These are phyloP conservation scores for Rhinogobius similis DNA, from an alignment of 2,113 vertebrate genomes.

Conservation along the genomic window DNA sequence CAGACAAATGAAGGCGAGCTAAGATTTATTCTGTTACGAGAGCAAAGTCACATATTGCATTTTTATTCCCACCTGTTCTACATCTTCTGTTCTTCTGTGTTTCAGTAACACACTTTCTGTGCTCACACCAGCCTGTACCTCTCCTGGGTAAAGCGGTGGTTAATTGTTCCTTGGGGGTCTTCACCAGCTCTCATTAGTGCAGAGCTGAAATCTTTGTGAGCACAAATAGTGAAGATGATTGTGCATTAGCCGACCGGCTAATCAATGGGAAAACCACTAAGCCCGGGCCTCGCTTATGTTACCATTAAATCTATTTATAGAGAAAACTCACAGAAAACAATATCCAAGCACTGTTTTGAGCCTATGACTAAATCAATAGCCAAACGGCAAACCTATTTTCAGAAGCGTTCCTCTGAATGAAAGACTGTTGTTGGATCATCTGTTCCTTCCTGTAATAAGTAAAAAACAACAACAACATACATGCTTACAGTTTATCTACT, in stretches of 20 bases:
- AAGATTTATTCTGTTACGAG: slow-evolving; percentile 8
- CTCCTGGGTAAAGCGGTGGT: slow-evolving; percentile 46
- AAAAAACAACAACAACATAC: neutral
- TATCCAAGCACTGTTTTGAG: neutral
- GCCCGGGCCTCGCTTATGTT: slow-evolving; percentile 80
- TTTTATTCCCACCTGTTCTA: slow-evolving; percentile 3
- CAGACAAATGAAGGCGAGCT: slow-evolving; percentile 21
- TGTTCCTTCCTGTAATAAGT: neutral
- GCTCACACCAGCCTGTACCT: slow-evolving; percentile 14
- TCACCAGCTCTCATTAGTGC: slow-evolving; percentile 63
- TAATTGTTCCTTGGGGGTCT: slow-evolving; percentile 60
- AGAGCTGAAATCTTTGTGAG: slow-evolving; percentile 42
- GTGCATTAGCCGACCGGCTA: slow-evolving; percentile 91
- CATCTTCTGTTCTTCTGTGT: neutral
- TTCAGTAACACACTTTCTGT: slow-evolving; percentile 3
- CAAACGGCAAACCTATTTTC: neutral
- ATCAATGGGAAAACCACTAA: slow-evolving; percentile 98
- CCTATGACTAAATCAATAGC: neutral
- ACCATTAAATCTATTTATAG: slow-evolving; percentile 65
- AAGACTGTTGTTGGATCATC: neutral
- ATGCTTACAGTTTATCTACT: neutral
- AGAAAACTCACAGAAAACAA: slow-evolving; percentile 29
- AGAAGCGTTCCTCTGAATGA: neutral
- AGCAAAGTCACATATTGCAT: neutral
- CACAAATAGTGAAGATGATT: slow-evolving; percentile 80